Base-by-base conservation (phyloP, 2,113 vertebrate genomes). In the Cynocephalus volans region DNA sequence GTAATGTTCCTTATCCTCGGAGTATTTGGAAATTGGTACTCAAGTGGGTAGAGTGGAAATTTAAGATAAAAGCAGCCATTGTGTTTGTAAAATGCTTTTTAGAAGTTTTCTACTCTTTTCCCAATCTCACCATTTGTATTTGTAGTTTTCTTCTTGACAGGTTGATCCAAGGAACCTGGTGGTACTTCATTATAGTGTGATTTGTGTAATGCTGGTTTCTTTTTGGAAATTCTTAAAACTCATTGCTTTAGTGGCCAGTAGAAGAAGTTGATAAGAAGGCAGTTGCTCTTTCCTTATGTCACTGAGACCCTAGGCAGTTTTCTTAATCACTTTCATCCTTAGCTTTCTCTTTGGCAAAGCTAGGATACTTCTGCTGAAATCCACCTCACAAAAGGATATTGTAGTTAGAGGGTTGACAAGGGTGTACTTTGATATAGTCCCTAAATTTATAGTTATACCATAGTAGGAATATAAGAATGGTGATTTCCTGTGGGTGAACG, bases 151-250 rank as follows among this genome's bases (percentile, higher is more conserved):
- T 5, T 36, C 31, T 21, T 58, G n/a, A 62, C 11, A 45, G 7
- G 11, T 62, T 62, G 48, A 73, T 72, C 56, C 70, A 88, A 48
- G 72, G 45, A 58, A 75, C 45, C 4, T 17, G 10, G 50, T 67
- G 41, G 19, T 87, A 26, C 62, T 65, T 82, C n/a, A 13, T 82
- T 80, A 50, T 75, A 17, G 50, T 79, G 50, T 77, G 73, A 48
- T 81, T 73, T 92, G 69, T 77, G 1, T 60, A 75, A n/a, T 83
- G 33, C 56, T 69, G 26, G 33, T 73, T 93, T 95, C 65, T 96
- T 70, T 88, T 70, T 50, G 31, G 54, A 58, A 94, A 52, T 72
- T 70, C 69, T 79, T 72, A 64, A 64, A 58, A 64, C 62, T 36
- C 1, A 7, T 67, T 77, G 84, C 67, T 56, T n/a, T 21, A 79